Percentiles rank a stretch among this genome's conserved stretches.
These are phyloP conservation scores for Notothenia rossii DNA, from an alignment of 2,113 vertebrate species.

Conservation along the genomic window DNA sequence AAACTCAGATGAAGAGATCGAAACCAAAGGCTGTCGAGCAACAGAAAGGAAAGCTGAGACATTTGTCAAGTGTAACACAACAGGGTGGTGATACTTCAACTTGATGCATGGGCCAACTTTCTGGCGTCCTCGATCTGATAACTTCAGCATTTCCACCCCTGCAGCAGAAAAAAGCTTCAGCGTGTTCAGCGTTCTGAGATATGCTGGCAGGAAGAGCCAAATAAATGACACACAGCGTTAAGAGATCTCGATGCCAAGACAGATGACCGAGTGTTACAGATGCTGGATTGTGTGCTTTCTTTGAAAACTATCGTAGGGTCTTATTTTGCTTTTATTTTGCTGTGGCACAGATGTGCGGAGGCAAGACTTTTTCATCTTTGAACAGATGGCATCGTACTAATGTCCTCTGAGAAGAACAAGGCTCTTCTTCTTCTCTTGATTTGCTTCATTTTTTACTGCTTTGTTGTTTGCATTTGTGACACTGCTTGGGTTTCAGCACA, in stretches of 20 bases:
- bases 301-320: slow-evolving; percentile 14
- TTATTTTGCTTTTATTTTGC: slow-evolving; percentile 53
- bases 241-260: slow-evolving; percentile 47
- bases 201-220: slow-evolving; percentile 51
- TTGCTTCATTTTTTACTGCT: slow-evolving; percentile 45
- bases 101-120: slow-evolving; percentile 66
- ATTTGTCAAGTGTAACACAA: slow-evolving; percentile 55
- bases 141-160: slow-evolving; percentile 56
- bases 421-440: slow-evolving; percentile 36
- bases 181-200: slow-evolving; percentile 59
- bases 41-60: slow-evolving; percentile 21
- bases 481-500: slow-evolving; percentile 24
- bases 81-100: slow-evolving; percentile 49
- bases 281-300: slow-evolving; percentile 54
- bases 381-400: slow-evolving; percentile 60
- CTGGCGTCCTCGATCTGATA: slow-evolving; percentile 60
- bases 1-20: slow-evolving; percentile 30
- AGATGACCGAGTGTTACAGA: slow-evolving; percentile 48
- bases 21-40: slow-evolving; percentile 50
- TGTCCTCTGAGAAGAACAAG: slow-evolving; percentile 52
- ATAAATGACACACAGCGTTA: slow-evolving; percentile 59
- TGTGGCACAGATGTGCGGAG: slow-evolving; percentile 57
- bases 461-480: slow-evolving; percentile 28
- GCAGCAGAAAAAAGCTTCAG: slow-evolving; percentile 51
- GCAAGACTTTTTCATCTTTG: slow-evolving; percentile 42